Evolutionary conservation across 1,140 invertebrate genomes (phyloP), one percentile per base, ranked within the genome.

Genomic region (Probaryconus sp.): DNA sequence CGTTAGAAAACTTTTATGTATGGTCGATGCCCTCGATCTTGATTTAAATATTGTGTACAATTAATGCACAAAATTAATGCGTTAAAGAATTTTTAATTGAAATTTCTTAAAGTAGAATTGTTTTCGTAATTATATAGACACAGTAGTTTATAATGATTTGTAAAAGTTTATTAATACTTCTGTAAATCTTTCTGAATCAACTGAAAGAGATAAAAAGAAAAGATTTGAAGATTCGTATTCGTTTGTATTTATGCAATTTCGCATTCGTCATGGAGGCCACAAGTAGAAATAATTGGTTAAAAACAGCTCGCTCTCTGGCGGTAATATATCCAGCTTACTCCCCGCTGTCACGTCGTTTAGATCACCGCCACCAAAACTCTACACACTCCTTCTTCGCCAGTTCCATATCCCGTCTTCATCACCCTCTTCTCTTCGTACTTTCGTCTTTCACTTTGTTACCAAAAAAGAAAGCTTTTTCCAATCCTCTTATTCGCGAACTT

Each of bases 241-340:
- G 55, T 74, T 61, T 53, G 40, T 70, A 63, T 71, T 63, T 71
- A 67, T 68, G 67, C 43, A 50, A 40, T 35, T 72, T 74, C 77
- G 63, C 78, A 79, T 77, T 79, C 83, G 79, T 85, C 83, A 85
- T 85, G 79, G n/a, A 83, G 83, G 81, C 82, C 83, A 86, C 85
- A 86, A 86, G 84, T 86, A 85, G 83, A 87, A 87, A 87, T 86
- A 86, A 86, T 87, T 86, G 83, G 83, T 87, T 84, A 83, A 86
- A 87, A 86, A 86, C 81, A 82, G 82, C 81, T 72, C 76, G 78
- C 82, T 85, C 83, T 84, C 80, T 79, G 73, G 70, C 79, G 76
- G 85, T 80, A 85, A 87, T 87, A 86, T 86, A 86, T 86, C 79
- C 84, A 83, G 83, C 85, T 87, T 87, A 87, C 83, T 85, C 84